A percentile compares a stretch with the other conserved stretches of the same genome.
These are phyloP conservation scores for Paradoxurus hermaphroditus DNA, from an alignment of 2,113 vertebrate species.

Conservation along the genomic window DNA sequence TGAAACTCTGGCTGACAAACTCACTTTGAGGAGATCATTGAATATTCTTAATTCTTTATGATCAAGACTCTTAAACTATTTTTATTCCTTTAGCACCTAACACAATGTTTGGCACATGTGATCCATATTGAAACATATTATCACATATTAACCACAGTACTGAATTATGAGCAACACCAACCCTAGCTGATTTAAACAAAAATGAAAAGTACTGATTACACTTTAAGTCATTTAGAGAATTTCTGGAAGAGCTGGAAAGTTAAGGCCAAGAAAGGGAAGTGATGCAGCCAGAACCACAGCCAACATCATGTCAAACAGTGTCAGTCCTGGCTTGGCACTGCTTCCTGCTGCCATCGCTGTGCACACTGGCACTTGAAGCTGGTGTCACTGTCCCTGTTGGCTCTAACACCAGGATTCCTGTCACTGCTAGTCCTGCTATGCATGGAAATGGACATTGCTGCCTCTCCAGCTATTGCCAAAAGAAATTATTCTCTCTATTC, in stretches of 20 bases:
- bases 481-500: not conserved
- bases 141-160: not conserved
- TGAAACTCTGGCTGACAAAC: not conserved
- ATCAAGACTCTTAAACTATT: not conserved
- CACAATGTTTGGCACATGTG: not conserved
- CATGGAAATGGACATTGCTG: not conserved
- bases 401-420: not conserved
- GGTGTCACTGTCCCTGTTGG: not conserved
- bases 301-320: not conserved
- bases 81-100: not conserved
- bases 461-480: not conserved
- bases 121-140: not conserved
- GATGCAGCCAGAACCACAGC: not conserved
- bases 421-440: not conserved
- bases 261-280: not conserved
- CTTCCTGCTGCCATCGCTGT: too few species aligned
- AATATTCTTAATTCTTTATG: not conserved
- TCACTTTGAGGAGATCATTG: not conserved
- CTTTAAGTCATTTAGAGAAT: not conserved
- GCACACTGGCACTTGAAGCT: not conserved
- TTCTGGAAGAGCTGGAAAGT: not conserved
- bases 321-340: fast-evolving
- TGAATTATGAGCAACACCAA: not conserved
- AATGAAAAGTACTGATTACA: not conserved
- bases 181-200: not conserved